Evolutionary conservation across 35 echinoderm and acorn worm genomes (phyloP).

Genomic region (Ophioderma brevispina): DNA sequence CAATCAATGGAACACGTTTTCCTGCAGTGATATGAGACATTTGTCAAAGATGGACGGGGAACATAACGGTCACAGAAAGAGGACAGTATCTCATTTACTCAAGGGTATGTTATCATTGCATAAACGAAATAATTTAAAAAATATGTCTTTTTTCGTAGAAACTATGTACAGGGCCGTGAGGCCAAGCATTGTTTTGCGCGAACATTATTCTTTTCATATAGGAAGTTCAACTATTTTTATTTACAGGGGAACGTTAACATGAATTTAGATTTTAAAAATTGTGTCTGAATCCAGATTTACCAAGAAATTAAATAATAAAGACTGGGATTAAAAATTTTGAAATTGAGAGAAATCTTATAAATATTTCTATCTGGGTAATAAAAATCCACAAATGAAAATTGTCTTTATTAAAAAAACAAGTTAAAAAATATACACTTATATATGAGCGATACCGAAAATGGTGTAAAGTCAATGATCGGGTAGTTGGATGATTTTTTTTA

Average conservation of each 20-base stretch:
- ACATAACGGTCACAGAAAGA: slow-evolving; percentile 13
- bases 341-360: too few relatives aligned
- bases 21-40: background rate
- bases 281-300: background rate
- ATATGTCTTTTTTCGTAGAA: background rate
- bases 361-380: too few relatives aligned
- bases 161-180: background rate
- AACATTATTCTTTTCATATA: too few relatives aligned
- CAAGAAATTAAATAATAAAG: too few relatives aligned
- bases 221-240: background rate
- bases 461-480: too few relatives aligned
- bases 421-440: too few relatives aligned
- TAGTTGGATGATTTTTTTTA: too few relatives aligned
- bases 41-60: slow-evolving; percentile 20
- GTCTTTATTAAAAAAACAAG: too few relatives aligned
- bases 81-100: slow-evolving; percentile 36
- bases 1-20: background rate
- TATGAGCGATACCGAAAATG: too few relatives aligned
- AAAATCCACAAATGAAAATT: too few relatives aligned
- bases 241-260: background rate
- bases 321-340: too few relatives aligned
- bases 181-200: too few relatives aligned
- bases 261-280: background rate
- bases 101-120: slow-evolving; percentile 14
- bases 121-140: background rate